Percentiles rank a stretch among this genome's conserved stretches.
Conservation (phyloP, 2,888 invertebrate genomes). For the Digitonthophagus gazella region DNA sequence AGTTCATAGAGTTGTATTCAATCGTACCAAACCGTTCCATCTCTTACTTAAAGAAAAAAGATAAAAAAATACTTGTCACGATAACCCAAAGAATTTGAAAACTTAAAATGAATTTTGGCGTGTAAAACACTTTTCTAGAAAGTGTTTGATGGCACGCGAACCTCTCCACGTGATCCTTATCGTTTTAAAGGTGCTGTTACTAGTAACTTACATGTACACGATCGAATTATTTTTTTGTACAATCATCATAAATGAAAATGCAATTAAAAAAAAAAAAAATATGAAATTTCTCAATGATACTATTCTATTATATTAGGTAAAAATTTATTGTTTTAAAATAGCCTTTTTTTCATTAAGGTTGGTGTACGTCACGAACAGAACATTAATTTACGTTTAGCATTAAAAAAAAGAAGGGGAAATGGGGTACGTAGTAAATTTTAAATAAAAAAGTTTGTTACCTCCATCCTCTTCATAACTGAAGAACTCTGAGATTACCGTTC, state of each 20-base stretch:
- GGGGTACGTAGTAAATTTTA: background rate
- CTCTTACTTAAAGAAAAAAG: background rate
- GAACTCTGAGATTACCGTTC: background rate
- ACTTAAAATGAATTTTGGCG: slow-evolving; percentile 17
- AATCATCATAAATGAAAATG: too few species aligned
- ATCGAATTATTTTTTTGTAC: too few species aligned
- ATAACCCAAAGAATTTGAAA: slow-evolving; percentile 15
- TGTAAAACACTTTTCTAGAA: background rate
- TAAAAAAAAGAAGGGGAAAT: too few species aligned
- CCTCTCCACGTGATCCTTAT: background rate
- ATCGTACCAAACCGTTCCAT: background rate
- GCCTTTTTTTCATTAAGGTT: too few species aligned
- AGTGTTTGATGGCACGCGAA: slow-evolving; percentile 1
- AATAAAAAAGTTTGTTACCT: background rate
- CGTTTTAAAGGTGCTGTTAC: background rate
- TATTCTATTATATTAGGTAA: too few species aligned
- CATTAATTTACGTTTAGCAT: background rate
- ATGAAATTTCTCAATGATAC: too few species aligned
- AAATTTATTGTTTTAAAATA: too few species aligned
- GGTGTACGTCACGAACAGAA: background rate
- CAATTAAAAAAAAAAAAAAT: too few species aligned
- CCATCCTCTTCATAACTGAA: background rate
- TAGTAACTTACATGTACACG: background rate
- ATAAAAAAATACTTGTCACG: slow-evolving; percentile 8
- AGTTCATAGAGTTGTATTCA: background rate